Evolutionary conservation across 2,113 vertebrate species (phyloP).

Genomic region (Ifrita kowaldi): DNA sequence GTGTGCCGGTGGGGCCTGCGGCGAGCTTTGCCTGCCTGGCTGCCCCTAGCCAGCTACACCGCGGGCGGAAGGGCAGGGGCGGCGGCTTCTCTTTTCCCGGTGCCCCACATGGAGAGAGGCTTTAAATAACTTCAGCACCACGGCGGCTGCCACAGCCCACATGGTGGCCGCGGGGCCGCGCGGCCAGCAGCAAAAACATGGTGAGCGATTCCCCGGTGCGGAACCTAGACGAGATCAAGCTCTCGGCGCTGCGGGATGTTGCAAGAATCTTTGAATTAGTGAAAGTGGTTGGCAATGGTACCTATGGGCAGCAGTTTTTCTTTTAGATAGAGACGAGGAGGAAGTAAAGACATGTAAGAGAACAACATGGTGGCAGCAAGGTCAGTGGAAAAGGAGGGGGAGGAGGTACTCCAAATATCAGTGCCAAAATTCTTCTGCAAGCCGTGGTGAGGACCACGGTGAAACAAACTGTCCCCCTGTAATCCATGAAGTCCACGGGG

Average conservation of each 20-base stretch:
- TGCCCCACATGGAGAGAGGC: not conserved
- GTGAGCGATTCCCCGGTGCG: rapidly evolving
- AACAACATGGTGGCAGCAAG: not conserved
- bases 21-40: not conserved
- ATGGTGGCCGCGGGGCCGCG: not conserved
- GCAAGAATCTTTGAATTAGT: not conserved
- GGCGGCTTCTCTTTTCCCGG: not conserved
- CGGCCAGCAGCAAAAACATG: not conserved
- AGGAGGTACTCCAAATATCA: not conserved
- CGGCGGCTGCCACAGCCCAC: not conserved
- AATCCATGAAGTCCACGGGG: not conserved
- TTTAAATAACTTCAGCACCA: not conserved
- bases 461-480: not conserved
- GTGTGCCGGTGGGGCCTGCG: not conserved
- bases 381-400: not conserved
- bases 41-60: not conserved
- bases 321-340: not conserved
- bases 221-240: not conserved
- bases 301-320: not conserved
- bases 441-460: not conserved
- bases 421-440: not conserved
- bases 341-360: not conserved
- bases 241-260: not conserved
- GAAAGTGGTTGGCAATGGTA: not conserved
- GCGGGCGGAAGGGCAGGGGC: not conserved